Conservation (phyloP, 2,888 invertebrate species). For the Baccha elongata region DNA sequence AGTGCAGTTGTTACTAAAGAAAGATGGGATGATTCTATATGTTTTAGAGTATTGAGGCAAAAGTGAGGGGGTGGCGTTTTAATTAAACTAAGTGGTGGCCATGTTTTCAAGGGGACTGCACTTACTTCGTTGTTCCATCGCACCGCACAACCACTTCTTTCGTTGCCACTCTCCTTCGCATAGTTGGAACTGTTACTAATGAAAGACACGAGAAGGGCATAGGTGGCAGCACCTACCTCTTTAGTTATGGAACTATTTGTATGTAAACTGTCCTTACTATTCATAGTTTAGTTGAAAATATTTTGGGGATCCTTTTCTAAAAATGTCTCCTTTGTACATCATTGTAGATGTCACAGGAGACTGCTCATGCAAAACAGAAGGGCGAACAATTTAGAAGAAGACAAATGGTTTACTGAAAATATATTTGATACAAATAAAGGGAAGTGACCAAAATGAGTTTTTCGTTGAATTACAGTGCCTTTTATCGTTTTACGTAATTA, state of each 20-base stretch:
- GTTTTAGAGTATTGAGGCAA: neutral
- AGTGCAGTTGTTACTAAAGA: neutral
- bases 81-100: conserved; percentile 73
- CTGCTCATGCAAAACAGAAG: conserved; percentile 23
- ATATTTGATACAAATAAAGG: neutral
- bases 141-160: conserved; percentile 40
- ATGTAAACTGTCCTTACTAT: conserved; percentile 2
- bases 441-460: neutral
- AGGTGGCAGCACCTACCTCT: conserved; percentile 6
- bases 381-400: conserved; percentile 2
- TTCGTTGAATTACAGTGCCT: neutral
- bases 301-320: conserved; percentile 10
- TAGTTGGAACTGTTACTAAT: conserved; percentile 3
- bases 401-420: conserved; percentile 11
- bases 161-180: conserved; percentile 22
- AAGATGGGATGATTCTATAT: conserved; percentile 8
- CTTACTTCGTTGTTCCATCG: conserved; percentile 36
- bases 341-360: conserved; percentile 29
- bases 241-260: conserved; percentile 6
- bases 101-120: conserved; percentile 66
- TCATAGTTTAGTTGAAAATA: conserved; percentile 31
- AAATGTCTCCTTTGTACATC: neutral
- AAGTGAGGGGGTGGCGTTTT: conserved; percentile 64
- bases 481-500: neutral
- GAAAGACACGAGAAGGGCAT: conserved; percentile 23